These are phyloP conservation scores for Rhodophaea formosa DNA, from an alignment of 2,888 invertebrate species.

Conservation along the genomic window DNA sequence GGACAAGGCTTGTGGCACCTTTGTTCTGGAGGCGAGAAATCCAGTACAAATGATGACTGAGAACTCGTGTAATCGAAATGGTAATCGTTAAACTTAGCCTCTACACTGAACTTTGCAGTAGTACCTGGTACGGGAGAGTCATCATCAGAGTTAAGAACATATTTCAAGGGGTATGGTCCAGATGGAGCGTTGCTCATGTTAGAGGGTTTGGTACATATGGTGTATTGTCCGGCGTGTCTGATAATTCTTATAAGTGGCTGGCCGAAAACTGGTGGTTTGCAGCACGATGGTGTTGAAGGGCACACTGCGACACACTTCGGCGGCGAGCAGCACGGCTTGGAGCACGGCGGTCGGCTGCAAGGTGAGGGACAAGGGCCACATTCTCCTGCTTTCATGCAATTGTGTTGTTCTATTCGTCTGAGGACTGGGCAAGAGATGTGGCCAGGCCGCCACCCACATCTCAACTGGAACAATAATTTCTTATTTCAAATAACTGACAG, in stretches of 20 bases:
- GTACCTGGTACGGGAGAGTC: conserved; percentile 21
- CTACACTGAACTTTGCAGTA: conserved; percentile 58
- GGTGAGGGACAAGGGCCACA: conserved; percentile 45
- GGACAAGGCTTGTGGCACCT: conserved; percentile 56
- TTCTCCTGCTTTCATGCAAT: conserved; percentile 50
- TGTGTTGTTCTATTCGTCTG: conserved; percentile 61
- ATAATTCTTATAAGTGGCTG: conserved; percentile 61
- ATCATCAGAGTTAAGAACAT: conserved; percentile 58
- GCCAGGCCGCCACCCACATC: conserved; percentile 76
- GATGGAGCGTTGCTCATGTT: conserved; percentile 63
- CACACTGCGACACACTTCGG: conserved; percentile 47
- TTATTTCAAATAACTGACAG: neutral
- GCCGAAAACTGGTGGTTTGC: conserved; percentile 39
- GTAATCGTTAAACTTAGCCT: conserved; percentile 71
- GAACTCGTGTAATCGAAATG: conserved; percentile 72
- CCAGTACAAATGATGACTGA: conserved; percentile 65
- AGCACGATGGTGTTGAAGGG: conserved; percentile 46
- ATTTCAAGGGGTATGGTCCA: conserved; percentile 68
- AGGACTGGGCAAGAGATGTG: conserved; percentile 71
- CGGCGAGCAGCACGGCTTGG: conserved; percentile 45
- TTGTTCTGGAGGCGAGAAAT: conserved; percentile 67
- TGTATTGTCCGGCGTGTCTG: conserved; percentile 66
- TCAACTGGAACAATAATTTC: conserved; percentile 45
- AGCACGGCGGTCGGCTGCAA: conserved; percentile 45
- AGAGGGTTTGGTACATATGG: conserved; percentile 66